A percentile compares a stretch with the other conserved stretches of the same genome.
phyloP scores from a whole-genome alignment of 2,113 vertebrate species.

The Pardalotus punctatus region DNA sequence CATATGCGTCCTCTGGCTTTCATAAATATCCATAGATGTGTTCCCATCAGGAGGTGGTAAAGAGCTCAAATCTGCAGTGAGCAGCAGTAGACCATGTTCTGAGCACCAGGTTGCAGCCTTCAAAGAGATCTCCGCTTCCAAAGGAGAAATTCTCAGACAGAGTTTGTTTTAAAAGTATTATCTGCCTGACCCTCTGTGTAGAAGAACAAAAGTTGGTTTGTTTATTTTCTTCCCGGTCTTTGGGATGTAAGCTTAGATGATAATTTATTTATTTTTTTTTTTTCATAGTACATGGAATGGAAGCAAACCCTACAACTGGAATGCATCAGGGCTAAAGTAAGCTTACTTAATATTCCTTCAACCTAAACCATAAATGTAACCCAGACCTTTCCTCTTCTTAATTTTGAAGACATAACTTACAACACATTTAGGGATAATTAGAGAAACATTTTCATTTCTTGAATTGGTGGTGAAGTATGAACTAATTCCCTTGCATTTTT shows the following conservation, averaged over 20 bases:
- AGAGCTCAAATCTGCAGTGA: not conserved
- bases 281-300: not conserved
- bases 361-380: not conserved
- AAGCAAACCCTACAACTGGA: not conserved
- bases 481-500: not conserved
- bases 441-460: not conserved
- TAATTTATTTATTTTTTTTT: not conserved
- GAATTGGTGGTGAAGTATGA: not conserved
- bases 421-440: not conserved
- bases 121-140: not conserved
- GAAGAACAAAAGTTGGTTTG: not conserved
- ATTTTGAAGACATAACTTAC: not conserved
- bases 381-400: not conserved
- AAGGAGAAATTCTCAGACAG: not conserved
- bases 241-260: not conserved
- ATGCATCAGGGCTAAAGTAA: not conserved
- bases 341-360: not conserved
- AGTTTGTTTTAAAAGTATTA: not conserved
- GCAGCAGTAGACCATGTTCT: accelerated
- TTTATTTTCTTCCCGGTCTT: not conserved
- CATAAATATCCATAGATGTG: accelerated
- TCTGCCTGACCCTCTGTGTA: not conserved
- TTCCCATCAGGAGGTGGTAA: not conserved
- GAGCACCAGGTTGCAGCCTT: not conserved
- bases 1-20: not conserved